Base-by-base conservation (phyloP, 1,140 invertebrate genomes). In the Brachionus rotundiformis region DNA sequence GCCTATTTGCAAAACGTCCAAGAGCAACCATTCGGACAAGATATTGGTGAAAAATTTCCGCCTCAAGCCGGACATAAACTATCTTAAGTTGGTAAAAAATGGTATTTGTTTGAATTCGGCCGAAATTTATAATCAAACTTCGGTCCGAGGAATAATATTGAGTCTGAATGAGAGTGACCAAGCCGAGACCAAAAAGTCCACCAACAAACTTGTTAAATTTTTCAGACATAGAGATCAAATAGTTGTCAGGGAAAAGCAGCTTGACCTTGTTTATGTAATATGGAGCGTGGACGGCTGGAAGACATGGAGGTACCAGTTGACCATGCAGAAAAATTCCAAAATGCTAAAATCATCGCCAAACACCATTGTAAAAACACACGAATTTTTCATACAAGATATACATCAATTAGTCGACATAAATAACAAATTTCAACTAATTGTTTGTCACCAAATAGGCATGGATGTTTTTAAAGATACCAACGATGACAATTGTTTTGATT, bases 301-400 rank as follows among this genome's bases (percentile, higher is more conserved):
- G 29, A 79, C 47, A 16, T 79, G 76, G 76, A 79, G 59, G 29
- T 79, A 59, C n/a, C 47, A 79, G 54, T 19, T 39, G n/a, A 63
- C 76, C 5, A 11, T 79, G 31, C 76, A 79, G n/a, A 54, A 63
- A 54, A 79, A 63, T 41, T 19, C 10, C 27, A 79, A 63, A 79
- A 8, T 68, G n/a, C 36, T 68, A 36, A 73, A 25, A 25, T 73
- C 68, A 13, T 73, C 68, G 11, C 7, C 33, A 23, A 79, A 79
- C 8, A 59, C 31, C 13, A 5, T 39, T 0, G 41, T 59, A 11
- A 54, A 63, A 79, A 79, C 76, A 0, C 76, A 79, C n/a, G 76
- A 79, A n/a, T 79, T 79, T 79, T 79, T 79, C 33, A 79, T 79
- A 4, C 76, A 79, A 31, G 59, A 33, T 33, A 16, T 79, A 3